Base-by-base conservation (phyloP, 2,888 invertebrate genomes). In the Ormyrus nitidulus region DNA sequence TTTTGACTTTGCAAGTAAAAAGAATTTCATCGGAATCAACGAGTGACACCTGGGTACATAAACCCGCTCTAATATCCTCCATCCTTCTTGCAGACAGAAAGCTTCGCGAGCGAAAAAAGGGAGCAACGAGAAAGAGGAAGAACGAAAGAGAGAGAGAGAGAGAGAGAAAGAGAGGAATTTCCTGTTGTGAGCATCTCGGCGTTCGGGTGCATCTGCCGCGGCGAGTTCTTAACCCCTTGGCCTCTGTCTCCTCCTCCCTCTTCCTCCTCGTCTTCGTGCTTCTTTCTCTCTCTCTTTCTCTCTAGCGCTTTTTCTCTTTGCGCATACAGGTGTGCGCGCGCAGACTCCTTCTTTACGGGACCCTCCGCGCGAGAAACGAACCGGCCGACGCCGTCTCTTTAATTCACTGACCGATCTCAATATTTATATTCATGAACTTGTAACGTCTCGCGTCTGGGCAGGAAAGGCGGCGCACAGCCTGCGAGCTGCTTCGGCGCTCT, bases 141-240 rank as follows among this genome's bases (percentile, higher is more conserved):
- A 75, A 73, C 71, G 58, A 56, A 13, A 61, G 77, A 81, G 69
- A n/a, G 6, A 9, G 54, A 49, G 71, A 73, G 51, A 44, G 3
- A 66, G 54, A 46, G n/a, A n/a, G 34, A 34, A 3, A 34, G 86
- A 86, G 86, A 87, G 86, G 86, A 87, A 87, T 89, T 89, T 89
- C 89, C 89, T 89, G 89, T 89, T 89, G 87, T 86, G 87, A 89
- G 87, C 88, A 85, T 89, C 87, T 84, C 85, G 86, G 86, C 87
- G 34, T 88, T 88, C 72, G 79, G 81, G 69, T 77, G 76, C 80
- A 73, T 81, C 82, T 84, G 84, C 84, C 84, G 68, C 54, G 34
- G 58, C 75, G 79, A 66, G 74, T 76, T 80, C 76, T 80, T 74
- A 77, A 74, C 74, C 77, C 74, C 77, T 80, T 70, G 53, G 74